Evolutionary conservation across 2,888 invertebrate genomes (phyloP), one percentile per base, ranked within the genome.

Genomic region (Hydropsyche betteni): DNA sequence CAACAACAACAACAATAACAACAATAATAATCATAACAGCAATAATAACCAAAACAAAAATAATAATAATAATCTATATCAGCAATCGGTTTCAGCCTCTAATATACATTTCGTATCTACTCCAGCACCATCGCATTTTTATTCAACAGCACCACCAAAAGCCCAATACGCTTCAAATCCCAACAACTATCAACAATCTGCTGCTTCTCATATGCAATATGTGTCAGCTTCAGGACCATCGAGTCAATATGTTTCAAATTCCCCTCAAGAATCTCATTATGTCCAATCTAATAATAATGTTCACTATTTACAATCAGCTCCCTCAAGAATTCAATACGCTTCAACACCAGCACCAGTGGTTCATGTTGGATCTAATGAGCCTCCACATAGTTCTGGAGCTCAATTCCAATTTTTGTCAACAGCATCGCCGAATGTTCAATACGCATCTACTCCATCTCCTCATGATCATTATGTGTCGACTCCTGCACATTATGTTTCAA

Each of bases 401-500:
- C 85, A 81, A 80, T 83, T 81, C 77, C 86, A 86, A 78, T 87
- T 83, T 80, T 80, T 83, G 77, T 85, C 84, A 8, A 85, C 86
- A 55, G 84, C 85, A 74, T 38, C 78, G 0, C 78, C 78, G 8
- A 74, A 74, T 14, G 69, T 52, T 3, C 68, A 78, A 10, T 78
- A 76, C 38, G 64, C 53, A n/a, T 75, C 78, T 24, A 78, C 79
- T n/a, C 81, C 84, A 33, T 85, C 82, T 80, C 81, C 83, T 34
- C 74, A 76, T 24, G 70, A 69, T 80, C 84, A 50, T 85, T 82
- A 81, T 80, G 84, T 86, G 2, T 87, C 88, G 12, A 86, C 86
- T 77, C 83, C 86, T 36, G 84, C 85, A 0, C 85, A 86, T 79
- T 83, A 85, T 55, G 86, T 87, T 12, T 87, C 87, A 33, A 85